phyloP scores from a whole-genome alignment of 2,888 invertebrate genomes.

The Lasioglossum vierecki region DNA sequence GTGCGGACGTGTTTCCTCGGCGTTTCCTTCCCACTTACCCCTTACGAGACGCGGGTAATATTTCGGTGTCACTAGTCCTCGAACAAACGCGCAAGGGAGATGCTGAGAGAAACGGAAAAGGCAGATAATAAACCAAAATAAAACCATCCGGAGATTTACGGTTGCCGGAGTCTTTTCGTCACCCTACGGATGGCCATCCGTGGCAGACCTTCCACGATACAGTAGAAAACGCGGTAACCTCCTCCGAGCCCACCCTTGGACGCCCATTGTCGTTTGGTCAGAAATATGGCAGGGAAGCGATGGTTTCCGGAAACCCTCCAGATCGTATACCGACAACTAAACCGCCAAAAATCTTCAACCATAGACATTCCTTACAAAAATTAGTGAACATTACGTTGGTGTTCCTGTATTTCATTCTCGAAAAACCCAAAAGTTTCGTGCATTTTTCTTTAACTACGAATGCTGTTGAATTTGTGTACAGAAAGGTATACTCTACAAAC shows the following conservation, averaged over 20 bases:
- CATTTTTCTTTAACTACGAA: neutral
- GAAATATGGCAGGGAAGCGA: constrained; percentile 31
- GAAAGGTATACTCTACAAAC: too few species aligned
- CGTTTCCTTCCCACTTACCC: constrained; percentile 19
- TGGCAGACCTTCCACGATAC: neutral
- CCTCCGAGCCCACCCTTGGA: constrained; percentile 25
- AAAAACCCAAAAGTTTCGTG: neutral
- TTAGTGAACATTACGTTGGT: neutral
- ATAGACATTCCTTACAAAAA: neutral
- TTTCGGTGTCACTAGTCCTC: constrained; percentile 32
- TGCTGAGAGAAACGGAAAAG: neutral
- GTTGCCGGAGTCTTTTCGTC: constrained; percentile 31
- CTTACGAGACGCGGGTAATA: constrained; percentile 35
- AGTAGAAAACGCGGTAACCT: constrained; percentile 33
- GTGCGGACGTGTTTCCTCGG: neutral
- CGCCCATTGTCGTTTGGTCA: constrained; percentile 41
- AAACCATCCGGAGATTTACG: constrained; percentile 78
- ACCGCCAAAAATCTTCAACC: neutral
- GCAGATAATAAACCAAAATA: constrained; percentile 68
- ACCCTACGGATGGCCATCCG: constrained; percentile 3
- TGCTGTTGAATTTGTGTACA: neutral
- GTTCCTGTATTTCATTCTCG: neutral
- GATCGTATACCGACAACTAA: neutral
- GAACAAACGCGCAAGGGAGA: neutral
- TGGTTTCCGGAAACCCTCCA: neutral